These are phyloP conservation scores for Thereva nobilitata DNA, from an alignment of 2,888 invertebrate genomes.

Conservation along the genomic window DNA sequence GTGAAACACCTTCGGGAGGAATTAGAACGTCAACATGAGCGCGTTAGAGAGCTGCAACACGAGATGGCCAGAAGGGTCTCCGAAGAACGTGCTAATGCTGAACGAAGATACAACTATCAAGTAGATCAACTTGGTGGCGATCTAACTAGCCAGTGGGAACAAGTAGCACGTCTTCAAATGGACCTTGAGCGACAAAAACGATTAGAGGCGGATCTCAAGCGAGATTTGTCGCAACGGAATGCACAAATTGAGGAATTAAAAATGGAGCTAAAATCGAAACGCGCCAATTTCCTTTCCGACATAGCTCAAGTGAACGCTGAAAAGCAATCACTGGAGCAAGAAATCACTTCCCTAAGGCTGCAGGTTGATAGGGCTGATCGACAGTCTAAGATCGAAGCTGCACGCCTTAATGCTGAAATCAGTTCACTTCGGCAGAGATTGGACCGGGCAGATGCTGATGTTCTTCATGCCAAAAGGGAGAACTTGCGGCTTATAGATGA, in stretches of 20 bases:
- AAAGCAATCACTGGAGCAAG: constrained; percentile 78
- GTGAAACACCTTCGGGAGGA: constrained; percentile 77
- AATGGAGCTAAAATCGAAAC: constrained; percentile 78
- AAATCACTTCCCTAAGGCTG: constrained; percentile 71
- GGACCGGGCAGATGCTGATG: constrained; percentile 79
- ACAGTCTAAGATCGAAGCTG: constrained; percentile 75
- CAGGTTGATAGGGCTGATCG: constrained; percentile 73
- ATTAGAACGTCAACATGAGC: constrained; percentile 74
- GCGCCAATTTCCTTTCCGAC: constrained; percentile 71
- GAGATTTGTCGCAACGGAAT: constrained; percentile 77
- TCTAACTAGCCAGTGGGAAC: constrained; percentile 78
- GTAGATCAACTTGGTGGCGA: constrained; percentile 81
- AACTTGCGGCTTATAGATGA: constrained; percentile 78
- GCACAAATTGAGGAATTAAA: constrained; percentile 77
- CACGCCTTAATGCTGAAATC: constrained; percentile 75
- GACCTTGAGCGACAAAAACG: constrained; percentile 80
- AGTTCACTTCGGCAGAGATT: constrained; percentile 73
- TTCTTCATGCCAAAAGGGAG: constrained; percentile 78
- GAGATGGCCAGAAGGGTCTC: constrained; percentile 74
- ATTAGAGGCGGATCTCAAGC: constrained; percentile 73
- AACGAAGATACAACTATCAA: constrained; percentile 73
- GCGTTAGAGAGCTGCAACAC: constrained; percentile 73
- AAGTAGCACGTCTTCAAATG: constrained; percentile 74
- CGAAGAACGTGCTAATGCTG: constrained; percentile 73
- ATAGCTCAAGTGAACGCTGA: constrained; percentile 75